Evolutionary conservation across 2,797 vertebrate genomes (phyloP).

Genomic region (Labroides dimidiatus): DNA sequence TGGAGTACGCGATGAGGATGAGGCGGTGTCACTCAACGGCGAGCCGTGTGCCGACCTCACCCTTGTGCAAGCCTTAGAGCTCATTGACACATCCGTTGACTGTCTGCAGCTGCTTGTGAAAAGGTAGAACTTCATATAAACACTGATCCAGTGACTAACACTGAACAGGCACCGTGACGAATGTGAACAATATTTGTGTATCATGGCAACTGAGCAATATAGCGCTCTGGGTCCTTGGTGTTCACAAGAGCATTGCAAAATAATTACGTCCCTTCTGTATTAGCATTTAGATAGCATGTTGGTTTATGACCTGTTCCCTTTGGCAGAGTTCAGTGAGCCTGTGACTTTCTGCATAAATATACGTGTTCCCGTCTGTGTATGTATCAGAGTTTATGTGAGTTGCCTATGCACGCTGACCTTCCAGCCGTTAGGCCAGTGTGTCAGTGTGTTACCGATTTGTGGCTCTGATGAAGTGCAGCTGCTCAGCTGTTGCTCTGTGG

Average conservation of each 20-base stretch:
- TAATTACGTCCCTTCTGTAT: constrained; percentile 59
- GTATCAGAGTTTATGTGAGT: constrained; percentile 36
- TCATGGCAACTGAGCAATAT: constrained; percentile 9
- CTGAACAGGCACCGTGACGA: neutral
- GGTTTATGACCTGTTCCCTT: constrained; percentile 67
- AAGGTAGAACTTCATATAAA: constrained; percentile 82
- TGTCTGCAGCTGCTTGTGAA: constrained; percentile 92
- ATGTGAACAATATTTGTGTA: neutral
- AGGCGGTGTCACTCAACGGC: constrained; percentile 94
- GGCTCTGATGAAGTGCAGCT: constrained; percentile 63
- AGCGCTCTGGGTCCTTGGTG: neutral
- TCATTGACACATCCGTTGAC: constrained; percentile 87
- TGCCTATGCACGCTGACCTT: constrained; percentile 71
- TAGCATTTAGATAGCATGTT: constrained; percentile 68
- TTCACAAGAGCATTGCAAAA: constrained; percentile 20
- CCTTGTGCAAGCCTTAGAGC: constrained; percentile 86
- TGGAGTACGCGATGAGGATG: constrained; percentile 91
- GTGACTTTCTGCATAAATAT: constrained; percentile 17
- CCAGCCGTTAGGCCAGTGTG: constrained; percentile 45
- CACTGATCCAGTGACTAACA: neutral
- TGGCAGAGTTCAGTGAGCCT: constrained; percentile 55
- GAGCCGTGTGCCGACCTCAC: constrained; percentile 89
- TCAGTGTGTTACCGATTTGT: constrained; percentile 54
- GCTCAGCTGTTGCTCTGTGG: constrained; percentile 53
- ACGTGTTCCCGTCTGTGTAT: constrained; percentile 25